Percentiles rank a stretch among this genome's conserved stretches.
Evolutionary conservation across 2,797 vertebrate species (phyloP).

Genomic region (Chromis chromis): DNA sequence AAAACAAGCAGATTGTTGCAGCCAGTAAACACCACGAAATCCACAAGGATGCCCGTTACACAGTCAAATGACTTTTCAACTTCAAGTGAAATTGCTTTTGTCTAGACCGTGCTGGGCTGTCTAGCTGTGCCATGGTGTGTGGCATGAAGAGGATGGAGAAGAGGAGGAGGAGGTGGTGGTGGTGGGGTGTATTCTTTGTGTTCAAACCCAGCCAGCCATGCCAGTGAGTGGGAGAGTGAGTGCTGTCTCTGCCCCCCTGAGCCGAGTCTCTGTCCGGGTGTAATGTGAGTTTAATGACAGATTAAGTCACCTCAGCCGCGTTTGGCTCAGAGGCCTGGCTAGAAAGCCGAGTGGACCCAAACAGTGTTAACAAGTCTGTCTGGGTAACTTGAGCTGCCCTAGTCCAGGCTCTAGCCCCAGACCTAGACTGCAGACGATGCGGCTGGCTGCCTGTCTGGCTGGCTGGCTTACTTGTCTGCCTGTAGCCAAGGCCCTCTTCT

Average conservation of each 20-base stretch:
- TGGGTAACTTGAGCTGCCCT: constrained; percentile 86
- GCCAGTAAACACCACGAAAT: constrained; percentile 34
- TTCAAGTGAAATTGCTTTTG: constrained; percentile 82
- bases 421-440: constrained; percentile 80
- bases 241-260: constrained; percentile 79
- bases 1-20: constrained; percentile 37
- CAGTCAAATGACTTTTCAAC: constrained; percentile 78
- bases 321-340: constrained; percentile 82
- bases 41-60: constrained; percentile 68
- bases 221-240: constrained; percentile 81
- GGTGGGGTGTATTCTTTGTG: constrained; percentile 73
- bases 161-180: constrained; percentile 30
- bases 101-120: constrained; percentile 79
- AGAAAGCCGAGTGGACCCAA: constrained; percentile 83
- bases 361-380: constrained; percentile 90
- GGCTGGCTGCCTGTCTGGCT: constrained; percentile 79
- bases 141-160: constrained; percentile 76
- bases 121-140: constrained; percentile 83
- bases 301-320: constrained; percentile 86
- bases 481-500: constrained; percentile 81
- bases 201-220: constrained; percentile 82
- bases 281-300: constrained; percentile 89
- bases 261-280: constrained; percentile 82
- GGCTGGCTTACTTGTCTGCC: constrained; percentile 70
- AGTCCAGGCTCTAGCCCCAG: constrained; percentile 77